Evolutionary conservation across 2,888 invertebrate genomes (phyloP), one percentile per base, ranked within the genome.

Genomic region (Physocephala rufipes): DNA sequence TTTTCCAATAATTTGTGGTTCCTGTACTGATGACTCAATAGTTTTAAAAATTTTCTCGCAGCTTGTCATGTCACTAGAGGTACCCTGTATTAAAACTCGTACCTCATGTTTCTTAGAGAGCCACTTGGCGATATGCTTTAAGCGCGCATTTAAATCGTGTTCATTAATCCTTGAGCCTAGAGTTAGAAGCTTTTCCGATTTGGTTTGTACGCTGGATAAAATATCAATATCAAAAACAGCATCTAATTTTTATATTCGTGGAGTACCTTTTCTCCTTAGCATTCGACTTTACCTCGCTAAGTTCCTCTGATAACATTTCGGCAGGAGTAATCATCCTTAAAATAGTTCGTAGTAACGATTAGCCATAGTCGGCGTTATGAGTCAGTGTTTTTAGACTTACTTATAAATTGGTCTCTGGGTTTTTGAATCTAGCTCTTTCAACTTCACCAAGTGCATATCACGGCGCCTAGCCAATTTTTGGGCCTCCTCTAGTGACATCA

Each of bases 371-470:
- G 1, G 19, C 21, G 21, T 16, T 16, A 15, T 16, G 53, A n/a
- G 9, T 58, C 26, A 26, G 55, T 1, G 13, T 15, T 43, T 15
- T 43, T 36, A 21, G 19, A 72, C 71, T 70, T 66, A 89, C 88
- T 90, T 91, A 80, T 92, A 95, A 15, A 91, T 86, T 15, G 91
- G 90, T 58, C 92, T 87, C 45, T 91, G 88, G 0, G 90, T 90
- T 85, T 92, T 92, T 0, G 89, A 85, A 83, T 92, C 91, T 4
- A 88, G 83, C 82, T 93, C 92, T 74, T 90, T 84, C 30, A 92
- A 84, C 86, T 92, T 91, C 0, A 93, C 87, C 71, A 95, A 86
- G 81, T 91, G 91, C 74, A 94, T 85, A 66, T 92, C 90, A 76
- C 92, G 87, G 53, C 91, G 88, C 71, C 89, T 87, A 0, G 93